A percentile compares a stretch with the other conserved stretches of the same genome.
These are phyloP conservation scores for Lycaena phlaeas DNA, from an alignment of 2,888 invertebrate genomes.

Conservation along the genomic window DNA sequence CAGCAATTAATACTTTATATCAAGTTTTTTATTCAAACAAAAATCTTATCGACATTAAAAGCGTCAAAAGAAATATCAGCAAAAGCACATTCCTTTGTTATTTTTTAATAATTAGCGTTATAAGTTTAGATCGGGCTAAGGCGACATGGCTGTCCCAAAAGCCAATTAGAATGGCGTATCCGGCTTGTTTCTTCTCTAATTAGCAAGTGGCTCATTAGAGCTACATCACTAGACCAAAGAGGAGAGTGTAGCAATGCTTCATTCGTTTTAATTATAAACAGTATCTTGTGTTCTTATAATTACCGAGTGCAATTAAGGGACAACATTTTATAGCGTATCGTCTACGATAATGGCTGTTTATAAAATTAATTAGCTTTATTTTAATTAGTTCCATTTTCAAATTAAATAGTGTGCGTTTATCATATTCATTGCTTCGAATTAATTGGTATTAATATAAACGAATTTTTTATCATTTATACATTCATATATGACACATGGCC, in stretches of 20 bases:
- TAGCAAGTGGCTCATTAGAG: conserved; percentile 67
- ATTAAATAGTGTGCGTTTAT: conserved; percentile 1
- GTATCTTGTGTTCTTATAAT: conserved; percentile 54
- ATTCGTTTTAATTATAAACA: conserved; percentile 70
- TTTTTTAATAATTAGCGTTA: conserved; percentile 8
- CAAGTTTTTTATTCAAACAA: no score
- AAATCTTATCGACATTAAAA: background rate
- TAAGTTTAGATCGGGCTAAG: conserved; percentile 13
- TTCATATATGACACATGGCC: no score
- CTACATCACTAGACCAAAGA: conserved; percentile 54
- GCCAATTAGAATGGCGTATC: conserved; percentile 68
- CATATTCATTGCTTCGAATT: no score
- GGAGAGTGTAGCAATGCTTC: conserved; percentile 44
- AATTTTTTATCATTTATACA: no score
- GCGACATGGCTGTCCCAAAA: conserved; percentile 50
- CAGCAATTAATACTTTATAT: background rate
- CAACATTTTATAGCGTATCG: conserved; percentile 52
- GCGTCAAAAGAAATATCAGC: background rate
- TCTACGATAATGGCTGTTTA: conserved; percentile 39
- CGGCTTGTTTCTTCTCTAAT: conserved; percentile 68
- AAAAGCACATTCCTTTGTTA: background rate
- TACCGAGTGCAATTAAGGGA: conserved; percentile 56
- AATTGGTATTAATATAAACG: no score
- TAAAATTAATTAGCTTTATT: conserved; percentile 32
- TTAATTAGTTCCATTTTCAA: conserved; percentile 14